These are phyloP conservation scores for Osmerus mordax DNA, from an alignment of 2,113 vertebrate genomes.

Conservation along the genomic window DNA sequence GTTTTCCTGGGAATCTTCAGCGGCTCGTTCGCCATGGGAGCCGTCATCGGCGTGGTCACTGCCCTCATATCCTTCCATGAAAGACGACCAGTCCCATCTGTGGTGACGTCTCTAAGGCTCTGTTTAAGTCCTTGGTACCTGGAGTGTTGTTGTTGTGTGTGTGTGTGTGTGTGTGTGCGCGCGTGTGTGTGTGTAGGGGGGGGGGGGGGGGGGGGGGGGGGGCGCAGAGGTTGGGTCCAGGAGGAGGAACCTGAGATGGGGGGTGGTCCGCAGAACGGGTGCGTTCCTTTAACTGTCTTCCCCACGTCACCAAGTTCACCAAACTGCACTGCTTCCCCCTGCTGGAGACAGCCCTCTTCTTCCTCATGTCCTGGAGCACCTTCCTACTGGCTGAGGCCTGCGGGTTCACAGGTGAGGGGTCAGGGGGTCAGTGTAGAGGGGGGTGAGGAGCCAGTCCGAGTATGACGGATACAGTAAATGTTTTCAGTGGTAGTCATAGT, in stretches of 20 bases:
- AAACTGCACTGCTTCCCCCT: constrained; percentile 97
- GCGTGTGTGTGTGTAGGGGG: neutral
- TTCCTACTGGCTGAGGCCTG: constrained; percentile 96
- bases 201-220: no score
- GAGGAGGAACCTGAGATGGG: no score
- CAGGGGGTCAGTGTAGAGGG: neutral
- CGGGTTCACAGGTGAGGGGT: constrained; percentile 86
- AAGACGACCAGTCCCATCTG: no score
- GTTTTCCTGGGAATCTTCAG: constrained; percentile 97
- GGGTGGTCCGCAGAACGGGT: neutral
- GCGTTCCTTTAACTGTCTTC: constrained; percentile 72
- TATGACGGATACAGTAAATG: no score
- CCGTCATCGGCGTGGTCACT: constrained; percentile 90
- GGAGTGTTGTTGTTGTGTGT: no score
- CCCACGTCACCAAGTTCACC: constrained; percentile 96
- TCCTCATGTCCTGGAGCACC: constrained; percentile 98
- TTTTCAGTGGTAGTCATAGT: no score
- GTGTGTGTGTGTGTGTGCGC: no score
- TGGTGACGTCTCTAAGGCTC: no score
- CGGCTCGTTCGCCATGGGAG: constrained; percentile 96
- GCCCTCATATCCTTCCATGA: constrained; percentile 92
- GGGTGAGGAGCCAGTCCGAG: neutral
- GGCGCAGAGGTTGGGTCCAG: no score
- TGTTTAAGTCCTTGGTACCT: no score
- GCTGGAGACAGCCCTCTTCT: constrained; percentile 97